Percentiles rank a stretch among this genome's conserved stretches.
Evolutionary conservation across 2,113 vertebrate genomes (phyloP).

Genomic region (Trichechus manatus): DNA sequence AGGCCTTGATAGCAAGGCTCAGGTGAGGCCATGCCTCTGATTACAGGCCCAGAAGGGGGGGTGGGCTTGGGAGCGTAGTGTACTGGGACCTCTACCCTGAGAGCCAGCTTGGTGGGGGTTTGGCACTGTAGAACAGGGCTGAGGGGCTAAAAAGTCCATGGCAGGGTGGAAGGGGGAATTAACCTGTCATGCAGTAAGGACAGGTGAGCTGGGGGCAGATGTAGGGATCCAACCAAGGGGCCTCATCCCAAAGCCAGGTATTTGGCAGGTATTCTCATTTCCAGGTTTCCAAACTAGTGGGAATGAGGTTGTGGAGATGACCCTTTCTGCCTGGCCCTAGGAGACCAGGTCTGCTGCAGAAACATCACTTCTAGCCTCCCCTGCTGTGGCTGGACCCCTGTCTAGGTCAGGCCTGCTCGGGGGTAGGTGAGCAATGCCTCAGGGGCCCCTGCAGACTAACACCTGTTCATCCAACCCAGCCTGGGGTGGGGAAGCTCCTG

Average conservation of each 20-base stretch:
- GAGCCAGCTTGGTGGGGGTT: background rate
- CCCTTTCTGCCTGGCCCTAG: background rate
- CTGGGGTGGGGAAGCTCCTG: background rate
- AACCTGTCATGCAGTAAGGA: background rate
- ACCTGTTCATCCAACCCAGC: background rate
- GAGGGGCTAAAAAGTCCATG: background rate
- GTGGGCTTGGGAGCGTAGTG: background rate
- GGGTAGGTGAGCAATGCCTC: background rate
- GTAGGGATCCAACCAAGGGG: background rate
- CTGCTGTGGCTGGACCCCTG: background rate
- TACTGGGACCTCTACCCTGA: background rate
- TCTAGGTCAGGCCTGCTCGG: background rate
- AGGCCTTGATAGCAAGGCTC: conserved; percentile 87
- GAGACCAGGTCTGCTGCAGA: background rate
- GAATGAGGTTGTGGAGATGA: background rate
- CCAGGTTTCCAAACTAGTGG: background rate
- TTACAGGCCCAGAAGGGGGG: background rate
- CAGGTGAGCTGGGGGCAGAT: background rate
- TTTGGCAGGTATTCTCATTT: background rate
- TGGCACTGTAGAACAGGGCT: background rate
- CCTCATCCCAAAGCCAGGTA: background rate
- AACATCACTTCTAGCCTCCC: background rate
- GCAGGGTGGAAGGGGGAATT: background rate
- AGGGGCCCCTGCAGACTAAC: background rate
- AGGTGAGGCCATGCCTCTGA: conserved; percentile 86